These are phyloP conservation scores for Ciconia maguari DNA, from an alignment of 2,113 vertebrate species.

Conservation along the genomic window DNA sequence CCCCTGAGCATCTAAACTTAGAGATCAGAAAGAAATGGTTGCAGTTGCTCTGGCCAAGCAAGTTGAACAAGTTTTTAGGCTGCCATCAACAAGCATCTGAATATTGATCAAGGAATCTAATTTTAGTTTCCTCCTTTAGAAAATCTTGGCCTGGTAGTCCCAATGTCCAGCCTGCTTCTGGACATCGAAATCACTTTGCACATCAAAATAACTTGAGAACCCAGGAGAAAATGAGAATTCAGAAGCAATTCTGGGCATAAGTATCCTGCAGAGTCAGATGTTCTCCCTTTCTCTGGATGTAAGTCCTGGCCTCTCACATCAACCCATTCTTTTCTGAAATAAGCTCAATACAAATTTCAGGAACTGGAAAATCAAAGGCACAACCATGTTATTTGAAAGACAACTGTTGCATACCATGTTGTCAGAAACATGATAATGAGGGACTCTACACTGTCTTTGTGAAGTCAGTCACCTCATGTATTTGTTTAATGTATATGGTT, in stretches of 20 bases:
- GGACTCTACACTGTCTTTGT: background rate
- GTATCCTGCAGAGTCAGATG: background rate
- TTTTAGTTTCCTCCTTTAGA: background rate
- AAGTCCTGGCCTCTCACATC: background rate
- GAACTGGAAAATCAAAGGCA: background rate
- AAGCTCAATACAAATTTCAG: background rate
- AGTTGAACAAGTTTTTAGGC: background rate
- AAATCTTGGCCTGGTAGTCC: background rate
- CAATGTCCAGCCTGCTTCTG: background rate
- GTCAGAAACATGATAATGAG: background rate
- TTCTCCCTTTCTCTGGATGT: background rate
- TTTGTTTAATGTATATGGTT: background rate
- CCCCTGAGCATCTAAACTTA: background rate
- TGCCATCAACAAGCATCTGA: background rate
- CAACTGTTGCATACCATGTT: background rate
- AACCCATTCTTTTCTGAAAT: background rate
- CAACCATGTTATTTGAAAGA: background rate
- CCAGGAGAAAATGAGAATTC: background rate
- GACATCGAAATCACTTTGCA: background rate
- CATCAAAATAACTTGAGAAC: background rate
- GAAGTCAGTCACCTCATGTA: background rate
- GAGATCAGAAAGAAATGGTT: background rate
- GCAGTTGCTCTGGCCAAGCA: background rate
- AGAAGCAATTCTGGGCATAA: background rate
- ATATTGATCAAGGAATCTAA: background rate